phyloP scores from a whole-genome alignment of 2,888 invertebrate species.

The Eutolmus rufibarbis region DNA sequence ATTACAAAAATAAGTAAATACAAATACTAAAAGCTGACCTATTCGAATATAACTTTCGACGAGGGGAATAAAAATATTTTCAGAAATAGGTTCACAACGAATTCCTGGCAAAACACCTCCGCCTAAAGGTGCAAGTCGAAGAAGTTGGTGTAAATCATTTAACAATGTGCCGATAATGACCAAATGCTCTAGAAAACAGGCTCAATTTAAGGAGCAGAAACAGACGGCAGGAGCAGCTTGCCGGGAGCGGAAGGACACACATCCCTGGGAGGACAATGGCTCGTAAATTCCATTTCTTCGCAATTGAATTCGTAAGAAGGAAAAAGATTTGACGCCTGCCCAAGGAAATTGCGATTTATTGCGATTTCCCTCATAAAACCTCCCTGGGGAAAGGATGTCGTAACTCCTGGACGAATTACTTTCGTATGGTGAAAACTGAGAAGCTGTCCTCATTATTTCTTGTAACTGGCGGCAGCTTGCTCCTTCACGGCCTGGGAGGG shows the following conservation, averaged over 20 bases:
- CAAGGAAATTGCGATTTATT: slow-evolving; percentile 29
- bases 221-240: neutral
- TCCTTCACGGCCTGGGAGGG: neutral
- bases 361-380: slow-evolving; percentile 15
- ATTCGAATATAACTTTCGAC: neutral
- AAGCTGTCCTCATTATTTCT: neutral
- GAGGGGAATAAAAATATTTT: neutral
- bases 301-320: slow-evolving; percentile 3
- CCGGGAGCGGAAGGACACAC: slow-evolving; percentile 1
- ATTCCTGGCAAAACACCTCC: neutral
- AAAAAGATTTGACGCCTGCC: slow-evolving; percentile 24
- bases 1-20: too few relatives aligned
- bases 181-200: slow-evolving; percentile 32
- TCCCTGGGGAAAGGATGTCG: slow-evolving; percentile 12
- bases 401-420: slow-evolving; percentile 13
- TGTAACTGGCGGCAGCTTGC: neutral
- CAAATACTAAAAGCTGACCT: too few relatives aligned
- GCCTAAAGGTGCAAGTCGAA: neutral
- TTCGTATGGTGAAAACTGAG: neutral
- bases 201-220: neutral
- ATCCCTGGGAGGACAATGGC: neutral
- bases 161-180: slow-evolving; percentile 27
- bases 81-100: neutral
- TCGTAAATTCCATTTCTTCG: slow-evolving; percentile 8
- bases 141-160: neutral